These are phyloP conservation scores for Cactoblastis cactorum DNA, from an alignment of 2,888 invertebrate genomes.

Conservation along the genomic window DNA sequence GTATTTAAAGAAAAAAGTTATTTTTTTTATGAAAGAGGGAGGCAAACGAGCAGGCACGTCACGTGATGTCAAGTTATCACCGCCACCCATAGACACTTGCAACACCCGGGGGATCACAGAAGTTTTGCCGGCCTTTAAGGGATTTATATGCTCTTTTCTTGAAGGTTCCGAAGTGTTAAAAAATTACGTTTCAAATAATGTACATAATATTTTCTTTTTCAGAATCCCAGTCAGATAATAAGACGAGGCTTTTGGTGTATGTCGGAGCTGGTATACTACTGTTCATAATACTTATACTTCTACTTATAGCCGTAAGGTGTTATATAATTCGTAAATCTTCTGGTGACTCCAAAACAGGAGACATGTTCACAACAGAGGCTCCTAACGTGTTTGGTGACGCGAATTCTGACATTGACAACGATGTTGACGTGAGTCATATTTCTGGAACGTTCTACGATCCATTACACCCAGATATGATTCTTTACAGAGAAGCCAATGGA, in stretches of 20 bases:
- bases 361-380: constrained; percentile 68
- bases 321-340: constrained; percentile 42
- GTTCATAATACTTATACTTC: constrained; percentile 36
- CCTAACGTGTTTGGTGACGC: constrained; percentile 69
- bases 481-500: constrained; percentile 61
- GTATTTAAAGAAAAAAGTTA: too few relatives aligned
- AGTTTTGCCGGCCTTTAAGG: too few relatives aligned
- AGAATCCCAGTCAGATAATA: constrained; percentile 32
- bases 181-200: too few relatives aligned
- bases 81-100: too few relatives aligned
- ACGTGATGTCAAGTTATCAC: too few relatives aligned
- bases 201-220: too few relatives aligned
- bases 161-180: too few relatives aligned
- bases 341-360: constrained; percentile 57
- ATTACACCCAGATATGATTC: constrained; percentile 68
- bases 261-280: constrained; percentile 40
- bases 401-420: constrained; percentile 67
- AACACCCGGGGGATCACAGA: too few relatives aligned
- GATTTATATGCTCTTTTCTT: too few relatives aligned
- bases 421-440: constrained; percentile 65
- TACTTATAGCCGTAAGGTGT: constrained; percentile 44
- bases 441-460: constrained; percentile 72
- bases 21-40: too few relatives aligned
- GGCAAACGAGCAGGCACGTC: too few relatives aligned
- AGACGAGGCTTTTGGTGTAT: constrained; percentile 37